These are phyloP conservation scores for Lepidocolaptes lacrymiger DNA, from an alignment of 2,797 vertebrate species.

Conservation along the genomic window DNA sequence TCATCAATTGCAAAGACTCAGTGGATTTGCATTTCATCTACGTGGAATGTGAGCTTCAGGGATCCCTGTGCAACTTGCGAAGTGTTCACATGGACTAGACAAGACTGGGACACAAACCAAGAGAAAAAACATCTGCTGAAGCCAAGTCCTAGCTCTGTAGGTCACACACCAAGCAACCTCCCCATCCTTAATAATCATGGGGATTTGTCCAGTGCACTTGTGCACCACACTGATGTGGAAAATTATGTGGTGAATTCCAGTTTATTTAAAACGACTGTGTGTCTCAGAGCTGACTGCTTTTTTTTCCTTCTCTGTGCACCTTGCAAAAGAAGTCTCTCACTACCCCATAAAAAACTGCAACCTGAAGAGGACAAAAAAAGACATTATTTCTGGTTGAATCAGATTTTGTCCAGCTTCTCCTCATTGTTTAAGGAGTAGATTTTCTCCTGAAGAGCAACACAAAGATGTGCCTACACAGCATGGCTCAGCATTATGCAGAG, in stretches of 20 bases:
- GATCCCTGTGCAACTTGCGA: not conserved
- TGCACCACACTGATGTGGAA: not conserved
- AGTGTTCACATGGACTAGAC: not conserved
- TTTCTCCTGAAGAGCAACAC: not conserved
- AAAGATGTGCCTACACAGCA: not conserved
- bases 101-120: not conserved
- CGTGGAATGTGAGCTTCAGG: not conserved
- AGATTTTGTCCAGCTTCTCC: not conserved
- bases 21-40: not conserved
- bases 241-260: not conserved
- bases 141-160: not conserved
- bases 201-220: not conserved
- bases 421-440: not conserved
- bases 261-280: not conserved
- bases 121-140: not conserved
- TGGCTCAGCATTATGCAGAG: not conserved
- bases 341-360: not conserved
- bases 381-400: not conserved
- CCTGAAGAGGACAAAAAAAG: not conserved
- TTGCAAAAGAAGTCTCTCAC: not conserved
- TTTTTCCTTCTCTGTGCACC: not conserved
- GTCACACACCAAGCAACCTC: not conserved
- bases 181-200: not conserved
- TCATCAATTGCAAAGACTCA: not conserved
- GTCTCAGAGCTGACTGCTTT: not conserved